Base-by-base conservation (phyloP, 1,140 invertebrate genomes). In the Leptinotarsa texana region DNA sequence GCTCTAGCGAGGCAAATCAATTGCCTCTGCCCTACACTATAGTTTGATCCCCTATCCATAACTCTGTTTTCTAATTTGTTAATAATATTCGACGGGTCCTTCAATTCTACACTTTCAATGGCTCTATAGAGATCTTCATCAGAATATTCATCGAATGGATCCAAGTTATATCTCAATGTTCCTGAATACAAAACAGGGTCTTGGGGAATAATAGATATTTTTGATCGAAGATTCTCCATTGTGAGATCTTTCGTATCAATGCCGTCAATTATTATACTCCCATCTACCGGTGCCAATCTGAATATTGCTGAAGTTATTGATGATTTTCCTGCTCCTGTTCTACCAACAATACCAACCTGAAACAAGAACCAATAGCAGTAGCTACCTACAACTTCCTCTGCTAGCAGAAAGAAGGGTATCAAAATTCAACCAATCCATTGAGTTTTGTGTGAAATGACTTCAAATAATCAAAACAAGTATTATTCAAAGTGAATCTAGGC, bases 321-420 rank as follows among this genome's bases (percentile, higher is more conserved):
- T 1, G 93, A 93, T 86, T 96, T 96, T 4, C 95, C 95, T 42
- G 94, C 94, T 1, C 95, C 95, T 4, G 93, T 94, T 70, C 92
- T 82, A 6, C 93, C 93, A 74, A 92, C 90, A 47, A 93, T 88
- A 22, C 91, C 92, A 80, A 91, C 86, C 88, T 85, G 33, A 33
- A 78, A 57, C 3, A 57, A n/a, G n/a, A 57, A 57, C n/a, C 1
- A 57, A 3, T 17, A n/a, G n/a, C 15, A 8, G 8, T 0, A 33
- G 33, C 33, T 33, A 2, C 8, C 6, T 33, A 33, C 8, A 33
- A 11, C 33, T 8, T 33, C 8, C 6, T 33, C 33, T 33, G 33
- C 33, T 33, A 5, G 33, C 6, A 33, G 33, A 33, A 33, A 33
- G 8, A 8, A 11, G 6, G 8, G 33, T 5, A 33, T 33, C 8